A percentile compares a stretch with the other conserved stretches of the same genome.
Conservation (phyloP, 2,888 invertebrate genomes). For the Alitta virens region DNA sequence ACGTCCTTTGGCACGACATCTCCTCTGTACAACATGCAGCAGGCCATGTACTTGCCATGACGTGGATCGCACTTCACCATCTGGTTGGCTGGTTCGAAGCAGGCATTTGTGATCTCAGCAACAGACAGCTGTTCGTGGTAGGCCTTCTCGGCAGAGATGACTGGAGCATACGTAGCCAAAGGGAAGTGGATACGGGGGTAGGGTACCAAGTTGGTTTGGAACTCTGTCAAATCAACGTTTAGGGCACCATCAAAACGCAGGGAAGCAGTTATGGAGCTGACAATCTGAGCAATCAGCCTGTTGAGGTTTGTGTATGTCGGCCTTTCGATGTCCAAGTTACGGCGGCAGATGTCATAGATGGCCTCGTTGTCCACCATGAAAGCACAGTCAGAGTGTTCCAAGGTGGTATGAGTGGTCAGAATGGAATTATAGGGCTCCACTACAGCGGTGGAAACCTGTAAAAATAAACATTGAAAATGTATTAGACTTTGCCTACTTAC, state of each 20-base stretch:
- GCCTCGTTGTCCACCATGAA: too few species aligned
- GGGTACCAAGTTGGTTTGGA: constrained; percentile 2
- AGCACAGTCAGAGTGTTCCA: too few species aligned
- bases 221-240: constrained; percentile 1
- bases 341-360: too few species aligned
- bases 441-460: too few species aligned
- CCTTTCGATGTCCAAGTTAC: too few species aligned
- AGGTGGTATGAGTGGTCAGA: too few species aligned
- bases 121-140: constrained; percentile 55
- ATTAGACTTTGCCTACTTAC: too few species aligned
- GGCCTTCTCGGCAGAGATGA: constrained; percentile 26
- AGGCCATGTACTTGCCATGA: constrained; percentile 13
- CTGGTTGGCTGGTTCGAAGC: background rate
- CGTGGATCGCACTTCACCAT: constrained; percentile 62
- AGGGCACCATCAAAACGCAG: background rate
- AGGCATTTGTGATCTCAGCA: constrained; percentile 32
- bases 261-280: constrained; percentile 12
- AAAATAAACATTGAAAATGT: too few species aligned
- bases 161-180: background rate
- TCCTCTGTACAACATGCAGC: constrained; percentile 12
- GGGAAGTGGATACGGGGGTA: background rate
- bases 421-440: too few species aligned
- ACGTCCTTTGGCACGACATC: constrained; percentile 11
- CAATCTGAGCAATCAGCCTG: constrained; percentile 4
- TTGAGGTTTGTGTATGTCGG: too few species aligned